These are phyloP conservation scores for Chrysina gloriosa DNA, from an alignment of 2,888 invertebrate genomes.

Conservation along the genomic window DNA sequence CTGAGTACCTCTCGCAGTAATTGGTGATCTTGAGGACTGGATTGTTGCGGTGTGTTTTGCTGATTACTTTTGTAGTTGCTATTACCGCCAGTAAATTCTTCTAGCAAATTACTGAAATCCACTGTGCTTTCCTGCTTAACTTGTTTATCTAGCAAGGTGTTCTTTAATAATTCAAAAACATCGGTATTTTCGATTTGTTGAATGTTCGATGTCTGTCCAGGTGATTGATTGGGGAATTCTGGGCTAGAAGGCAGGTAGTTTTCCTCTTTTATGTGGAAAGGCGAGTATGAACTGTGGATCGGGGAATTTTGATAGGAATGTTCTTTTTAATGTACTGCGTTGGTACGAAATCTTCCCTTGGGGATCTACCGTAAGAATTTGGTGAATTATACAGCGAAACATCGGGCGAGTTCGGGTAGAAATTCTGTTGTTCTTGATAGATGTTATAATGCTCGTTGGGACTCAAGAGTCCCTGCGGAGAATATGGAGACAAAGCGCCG, in stretches of 20 bases:
- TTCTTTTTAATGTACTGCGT: slow-evolving; percentile 65
- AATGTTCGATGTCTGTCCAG: slow-evolving; percentile 68
- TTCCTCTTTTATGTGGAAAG: slow-evolving; percentile 65
- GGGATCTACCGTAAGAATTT: slow-evolving; percentile 69
- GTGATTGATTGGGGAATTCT: slow-evolving; percentile 42
- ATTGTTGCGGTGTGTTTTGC: slow-evolving; percentile 28
- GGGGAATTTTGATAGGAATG: slow-evolving; percentile 68
- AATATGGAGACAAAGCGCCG: slow-evolving; percentile 61
- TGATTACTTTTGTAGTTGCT: slow-evolving; percentile 22
- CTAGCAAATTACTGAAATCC: slow-evolving; percentile 71
- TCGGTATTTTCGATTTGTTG: slow-evolving; percentile 51
- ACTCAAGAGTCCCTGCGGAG: slow-evolving; percentile 64
- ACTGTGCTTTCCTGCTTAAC: slow-evolving; percentile 70
- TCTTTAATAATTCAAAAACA: slow-evolving; percentile 57
- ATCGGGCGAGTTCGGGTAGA: slow-evolving; percentile 66
- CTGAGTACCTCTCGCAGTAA: slow-evolving; percentile 83
- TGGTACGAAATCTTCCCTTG: slow-evolving; percentile 66
- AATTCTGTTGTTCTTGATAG: slow-evolving; percentile 62
- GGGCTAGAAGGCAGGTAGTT: slow-evolving; percentile 49
- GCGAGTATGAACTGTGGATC: slow-evolving; percentile 66
- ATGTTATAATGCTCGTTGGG: slow-evolving; percentile 67
- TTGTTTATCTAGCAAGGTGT: slow-evolving; percentile 56
- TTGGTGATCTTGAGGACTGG: slow-evolving; percentile 73
- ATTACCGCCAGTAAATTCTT: slow-evolving; percentile 55
- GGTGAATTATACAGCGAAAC: slow-evolving; percentile 66